phyloP scores from a whole-genome alignment of 2,888 invertebrate genomes.

The Deilephila elpenor region DNA sequence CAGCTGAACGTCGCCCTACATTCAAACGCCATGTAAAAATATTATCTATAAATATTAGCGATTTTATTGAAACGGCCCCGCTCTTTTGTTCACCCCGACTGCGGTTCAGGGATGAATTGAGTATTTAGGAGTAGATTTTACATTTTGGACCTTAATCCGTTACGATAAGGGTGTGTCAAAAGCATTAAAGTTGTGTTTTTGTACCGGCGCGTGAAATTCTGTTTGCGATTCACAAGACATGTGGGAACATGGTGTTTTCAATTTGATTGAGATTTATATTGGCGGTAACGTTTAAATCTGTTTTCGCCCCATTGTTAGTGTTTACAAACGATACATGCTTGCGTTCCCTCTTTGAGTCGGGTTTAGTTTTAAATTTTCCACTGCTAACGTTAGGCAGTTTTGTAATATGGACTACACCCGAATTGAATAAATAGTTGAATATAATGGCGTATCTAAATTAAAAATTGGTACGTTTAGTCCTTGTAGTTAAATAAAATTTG shows the following conservation, averaged over 20 bases:
- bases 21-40: constrained; percentile 61
- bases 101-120: constrained; percentile 44
- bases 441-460: neutral
- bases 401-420: neutral
- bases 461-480: neutral
- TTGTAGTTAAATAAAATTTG: too few species aligned
- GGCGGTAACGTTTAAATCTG: constrained; percentile 25
- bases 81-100: constrained; percentile 61
- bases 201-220: constrained; percentile 46
- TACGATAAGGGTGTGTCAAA: constrained; percentile 30
- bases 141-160: constrained; percentile 4
- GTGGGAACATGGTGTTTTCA: constrained; percentile 68
- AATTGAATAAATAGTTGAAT: neutral
- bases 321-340: constrained; percentile 1
- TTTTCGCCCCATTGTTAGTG: constrained; percentile 16
- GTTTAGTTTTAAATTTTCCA: neutral
- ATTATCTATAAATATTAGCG: constrained; percentile 80
- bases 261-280: constrained; percentile 60
- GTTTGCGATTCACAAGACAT: constrained; percentile 69
- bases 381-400: too few species aligned
- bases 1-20: constrained; percentile 39
- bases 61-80: constrained; percentile 65
- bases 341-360: neutral
- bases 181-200: constrained; percentile 29
- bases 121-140: neutral